These are phyloP conservation scores for Bryconaethiops microstoma DNA, from an alignment of 2,797 vertebrate genomes.

Conservation along the genomic window DNA sequence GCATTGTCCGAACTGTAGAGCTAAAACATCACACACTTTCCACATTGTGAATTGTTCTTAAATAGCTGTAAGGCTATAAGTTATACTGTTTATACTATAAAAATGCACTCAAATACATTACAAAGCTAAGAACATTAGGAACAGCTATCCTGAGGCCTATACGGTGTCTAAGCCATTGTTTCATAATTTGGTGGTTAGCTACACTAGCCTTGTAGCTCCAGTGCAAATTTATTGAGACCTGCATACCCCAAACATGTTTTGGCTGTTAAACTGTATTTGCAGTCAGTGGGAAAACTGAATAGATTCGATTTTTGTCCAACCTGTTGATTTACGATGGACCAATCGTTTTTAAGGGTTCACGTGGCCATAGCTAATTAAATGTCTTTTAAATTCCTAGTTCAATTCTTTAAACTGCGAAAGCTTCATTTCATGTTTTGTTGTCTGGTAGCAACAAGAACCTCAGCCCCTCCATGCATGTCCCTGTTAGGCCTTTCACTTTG, in stretches of 20 bases:
- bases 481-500: slow-evolving; percentile 22
- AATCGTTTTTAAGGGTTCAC: not conserved
- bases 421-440: not conserved
- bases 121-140: not conserved
- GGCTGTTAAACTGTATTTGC: too few species aligned
- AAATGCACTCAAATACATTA: not conserved
- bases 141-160: not conserved
- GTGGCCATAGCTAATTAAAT: slow-evolving; percentile 10
- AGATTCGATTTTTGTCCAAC: not conserved
- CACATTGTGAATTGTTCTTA: not conserved
- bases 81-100: not conserved
- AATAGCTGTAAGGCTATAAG: too few species aligned
- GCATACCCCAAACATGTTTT: too few species aligned
- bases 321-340: not conserved
- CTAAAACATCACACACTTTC: too few species aligned
- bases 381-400: slow-evolving; percentile 8
- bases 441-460: not conserved
- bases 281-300: too few species aligned
- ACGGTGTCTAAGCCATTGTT: not conserved
- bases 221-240: too few species aligned
- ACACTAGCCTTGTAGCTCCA: too few species aligned
- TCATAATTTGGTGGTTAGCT: not conserved
- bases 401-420: slow-evolving; percentile 2
- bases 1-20: not conserved
- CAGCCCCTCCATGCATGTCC: not conserved